Evolutionary conservation across 2,888 invertebrate species (phyloP).

Genomic region (Clistopyga incitator): DNA sequence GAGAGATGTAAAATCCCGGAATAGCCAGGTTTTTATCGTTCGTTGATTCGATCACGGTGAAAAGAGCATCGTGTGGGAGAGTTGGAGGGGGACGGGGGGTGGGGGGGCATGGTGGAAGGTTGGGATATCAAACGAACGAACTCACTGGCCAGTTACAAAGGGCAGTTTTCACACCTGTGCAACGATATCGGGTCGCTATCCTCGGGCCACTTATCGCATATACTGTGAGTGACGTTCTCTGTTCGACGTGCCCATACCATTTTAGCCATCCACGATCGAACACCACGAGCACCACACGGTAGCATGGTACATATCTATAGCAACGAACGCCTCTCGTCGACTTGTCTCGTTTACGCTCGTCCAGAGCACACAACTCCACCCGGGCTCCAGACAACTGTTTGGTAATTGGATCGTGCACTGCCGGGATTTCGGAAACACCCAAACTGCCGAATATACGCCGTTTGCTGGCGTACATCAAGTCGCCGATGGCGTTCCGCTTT

Average conservation of each 20-base stretch:
- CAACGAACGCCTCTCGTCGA: slow-evolving; percentile 22
- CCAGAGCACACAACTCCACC: slow-evolving; percentile 42
- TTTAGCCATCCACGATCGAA: background rate
- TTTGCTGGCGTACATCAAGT: slow-evolving; percentile 45
- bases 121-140: slow-evolving; percentile 37
- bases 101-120: background rate
- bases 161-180: slow-evolving; percentile 66
- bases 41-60: slow-evolving; percentile 26
- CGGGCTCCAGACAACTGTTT: slow-evolving; percentile 66
- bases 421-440: slow-evolving; percentile 75
- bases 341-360: slow-evolving; percentile 50
- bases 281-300: slow-evolving; percentile 2
- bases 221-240: slow-evolving; percentile 23
- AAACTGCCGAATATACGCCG: slow-evolving; percentile 71
- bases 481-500: slow-evolving; percentile 35
- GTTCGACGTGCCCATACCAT: slow-evolving; percentile 10
- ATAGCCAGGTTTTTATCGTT: slow-evolving; percentile 19
- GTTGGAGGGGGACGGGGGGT: background rate
- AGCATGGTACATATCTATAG: background rate
- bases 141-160: slow-evolving; percentile 49
- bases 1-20: background rate
- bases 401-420: slow-evolving; percentile 75
- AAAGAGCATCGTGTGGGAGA: slow-evolving; percentile 13
- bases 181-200: slow-evolving; percentile 63
- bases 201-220: slow-evolving; percentile 57